A percentile compares a stretch with the other conserved stretches of the same genome.
phyloP scores from a whole-genome alignment of 2,113 vertebrate species.

The Noturus placidus region DNA sequence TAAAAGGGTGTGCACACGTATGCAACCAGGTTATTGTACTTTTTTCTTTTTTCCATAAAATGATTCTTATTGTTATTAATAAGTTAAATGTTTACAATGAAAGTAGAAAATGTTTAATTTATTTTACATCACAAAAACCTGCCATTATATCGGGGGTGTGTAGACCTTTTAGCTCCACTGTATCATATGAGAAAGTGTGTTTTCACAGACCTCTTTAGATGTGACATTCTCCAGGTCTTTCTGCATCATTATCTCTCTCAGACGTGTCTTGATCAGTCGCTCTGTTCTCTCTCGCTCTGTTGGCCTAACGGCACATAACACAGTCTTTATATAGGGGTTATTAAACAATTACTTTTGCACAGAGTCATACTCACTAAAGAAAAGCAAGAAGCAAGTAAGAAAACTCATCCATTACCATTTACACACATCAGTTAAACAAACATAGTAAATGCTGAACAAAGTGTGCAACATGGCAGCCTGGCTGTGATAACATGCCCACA shows the following conservation, averaged over 20 bases:
- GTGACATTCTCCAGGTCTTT: slow-evolving; percentile 98
- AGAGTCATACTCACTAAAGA: not conserved
- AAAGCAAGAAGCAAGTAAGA: not conserved
- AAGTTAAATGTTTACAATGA: too few species aligned
- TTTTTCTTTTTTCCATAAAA: too few species aligned
- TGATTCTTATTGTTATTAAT: too few species aligned
- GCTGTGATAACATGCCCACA: slow-evolving; percentile 23
- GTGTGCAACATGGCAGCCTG: not conserved
- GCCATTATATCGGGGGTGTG: too few species aligned
- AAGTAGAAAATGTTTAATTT: too few species aligned
- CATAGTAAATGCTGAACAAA: not conserved
- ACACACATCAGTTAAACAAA: not conserved
- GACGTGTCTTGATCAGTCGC: slow-evolving; percentile 87
- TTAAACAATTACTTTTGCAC: not conserved
- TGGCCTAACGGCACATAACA: slow-evolving; percentile 73
- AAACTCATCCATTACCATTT: not conserved
- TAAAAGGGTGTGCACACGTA: too few species aligned
- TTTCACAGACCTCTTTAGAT: slow-evolving; percentile 86
- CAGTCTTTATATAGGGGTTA: not conserved
- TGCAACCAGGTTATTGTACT: too few species aligned
- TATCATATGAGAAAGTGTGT: not conserved
- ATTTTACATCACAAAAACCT: too few species aligned
- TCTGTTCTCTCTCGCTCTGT: slow-evolving; percentile 94
- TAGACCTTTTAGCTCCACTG: too few species aligned
- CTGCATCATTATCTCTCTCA: slow-evolving; percentile 98